Evolutionary conservation across 2,113 vertebrate genomes (phyloP), one percentile per base, ranked within the genome.

Genomic region (Eurypyga helias): DNA sequence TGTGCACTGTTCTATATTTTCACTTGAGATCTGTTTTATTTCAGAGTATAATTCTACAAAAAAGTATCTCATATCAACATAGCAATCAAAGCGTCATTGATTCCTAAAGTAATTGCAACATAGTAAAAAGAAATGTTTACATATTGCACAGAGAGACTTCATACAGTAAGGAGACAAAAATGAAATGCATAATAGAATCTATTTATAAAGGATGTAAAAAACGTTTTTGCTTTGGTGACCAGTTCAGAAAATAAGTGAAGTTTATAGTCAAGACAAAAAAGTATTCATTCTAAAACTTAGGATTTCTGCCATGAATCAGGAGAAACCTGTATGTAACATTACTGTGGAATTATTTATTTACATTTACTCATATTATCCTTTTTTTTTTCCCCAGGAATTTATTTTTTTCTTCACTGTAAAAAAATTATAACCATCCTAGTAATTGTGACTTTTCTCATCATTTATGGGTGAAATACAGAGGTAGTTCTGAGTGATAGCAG

Each of bases 1-100:
- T 82, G 12, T 17, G 76, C 8, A 45, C 2, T 64, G 11, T 19
- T 82, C 66, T 85, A 10, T 67, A 69, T 72, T 93, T 94, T 82
- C 34, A 41, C 26, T 90, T 92, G 21, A 38, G 49, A 60, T 85
- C 61, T 83, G 45, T 7, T 90, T 94, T 69, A 88, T 88, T 93
- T 93, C 70, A 76, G 82, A 65, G 23, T 49, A 3, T 28, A 79
- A 72, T 61, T 20, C 45, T 71, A 48, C 21, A 60, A 33, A 70
- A 94, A 85, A 15, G 52, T 76, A 82, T 8, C 13, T 94, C 34
- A 51, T n/a, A 84, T 26, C 19, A 91, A 24, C 18, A 67, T 43
- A 17, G 9, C 25, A n/a, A n/a, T n/a, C n/a, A n/a, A n/a, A n/a
- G n/a, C 82, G 34, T 58, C 60, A 75, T 4, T 67, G 64, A n/a